These are phyloP conservation scores for Hirundo rustica DNA, from an alignment of 2,797 vertebrate genomes.

Conservation along the genomic window DNA sequence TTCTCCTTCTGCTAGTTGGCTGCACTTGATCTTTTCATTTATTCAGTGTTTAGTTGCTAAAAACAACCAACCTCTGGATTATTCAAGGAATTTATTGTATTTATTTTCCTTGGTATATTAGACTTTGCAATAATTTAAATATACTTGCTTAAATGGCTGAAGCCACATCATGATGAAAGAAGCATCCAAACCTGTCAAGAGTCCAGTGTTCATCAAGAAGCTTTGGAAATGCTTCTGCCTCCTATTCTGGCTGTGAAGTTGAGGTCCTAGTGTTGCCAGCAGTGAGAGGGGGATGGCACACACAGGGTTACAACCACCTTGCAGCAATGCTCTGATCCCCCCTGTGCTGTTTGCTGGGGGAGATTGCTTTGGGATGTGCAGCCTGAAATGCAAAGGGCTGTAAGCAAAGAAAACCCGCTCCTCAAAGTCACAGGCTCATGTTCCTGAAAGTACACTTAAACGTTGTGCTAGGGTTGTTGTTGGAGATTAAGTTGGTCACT, in stretches of 20 bases:
- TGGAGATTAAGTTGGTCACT: background rate
- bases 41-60: background rate
- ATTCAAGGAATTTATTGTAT: background rate
- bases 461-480: background rate
- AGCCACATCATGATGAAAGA: background rate
- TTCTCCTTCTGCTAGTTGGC: background rate
- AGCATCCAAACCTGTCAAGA: background rate
- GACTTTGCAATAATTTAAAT: background rate
- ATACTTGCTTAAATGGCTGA: background rate
- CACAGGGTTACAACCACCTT: background rate
- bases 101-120: background rate
- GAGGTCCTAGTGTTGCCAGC: background rate
- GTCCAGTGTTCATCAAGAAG: background rate
- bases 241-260: background rate
- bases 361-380: background rate
- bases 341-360: accelerated
- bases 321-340: background rate
- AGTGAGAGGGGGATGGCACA: background rate
- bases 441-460: background rate
- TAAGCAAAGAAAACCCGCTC: background rate
- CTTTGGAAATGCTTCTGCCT: background rate
- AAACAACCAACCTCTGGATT: background rate
- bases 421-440: background rate
- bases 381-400: background rate
- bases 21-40: background rate